phyloP scores from a whole-genome alignment of 2,113 vertebrate species.

The Gallinago paraguaiae region DNA sequence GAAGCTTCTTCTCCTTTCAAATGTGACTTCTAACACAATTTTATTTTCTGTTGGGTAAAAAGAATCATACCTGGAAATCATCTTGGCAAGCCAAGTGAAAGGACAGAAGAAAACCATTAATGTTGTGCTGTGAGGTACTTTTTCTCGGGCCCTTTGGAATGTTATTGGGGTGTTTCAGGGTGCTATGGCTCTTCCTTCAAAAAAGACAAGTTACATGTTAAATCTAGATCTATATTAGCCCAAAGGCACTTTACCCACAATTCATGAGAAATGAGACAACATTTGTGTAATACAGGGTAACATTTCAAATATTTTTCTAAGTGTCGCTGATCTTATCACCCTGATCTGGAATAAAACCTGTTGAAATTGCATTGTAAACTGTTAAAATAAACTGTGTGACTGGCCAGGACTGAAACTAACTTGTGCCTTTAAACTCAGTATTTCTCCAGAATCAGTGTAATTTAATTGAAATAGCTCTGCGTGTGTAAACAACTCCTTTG shows the following conservation, averaged over 20 bases:
- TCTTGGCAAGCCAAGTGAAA: not conserved
- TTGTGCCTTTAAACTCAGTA: slow-evolving; percentile 74
- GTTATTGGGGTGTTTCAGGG: not conserved
- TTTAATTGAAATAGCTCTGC: slow-evolving; percentile 84
- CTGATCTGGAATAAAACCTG: slow-evolving; percentile 29
- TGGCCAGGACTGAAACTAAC: slow-evolving; percentile 60
- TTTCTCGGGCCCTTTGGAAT: not conserved
- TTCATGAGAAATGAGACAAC: not conserved
- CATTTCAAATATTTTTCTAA: slow-evolving; percentile 47
- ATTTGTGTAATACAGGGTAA: not conserved
- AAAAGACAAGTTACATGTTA: not conserved
- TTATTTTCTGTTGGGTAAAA: not conserved
- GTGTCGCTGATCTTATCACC: slow-evolving; percentile 26
- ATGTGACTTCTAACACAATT: not conserved
- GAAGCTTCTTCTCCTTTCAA: not conserved
- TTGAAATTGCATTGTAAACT: slow-evolving; percentile 56
- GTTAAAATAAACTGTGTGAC: slow-evolving; percentile 60
- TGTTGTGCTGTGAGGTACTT: not conserved
- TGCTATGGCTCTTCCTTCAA: not conserved
- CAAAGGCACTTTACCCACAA: not conserved
- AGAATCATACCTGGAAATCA: not conserved
- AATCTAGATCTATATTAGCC: not conserved
- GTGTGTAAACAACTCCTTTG: slow-evolving; percentile 81
- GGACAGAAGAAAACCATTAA: not conserved
- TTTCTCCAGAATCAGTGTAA: slow-evolving; percentile 77